A percentile compares a stretch with the other conserved stretches of the same genome.
These are phyloP conservation scores for Thoracochromis brauschi DNA, from an alignment of 2,113 vertebrate genomes.

Conservation along the genomic window DNA sequence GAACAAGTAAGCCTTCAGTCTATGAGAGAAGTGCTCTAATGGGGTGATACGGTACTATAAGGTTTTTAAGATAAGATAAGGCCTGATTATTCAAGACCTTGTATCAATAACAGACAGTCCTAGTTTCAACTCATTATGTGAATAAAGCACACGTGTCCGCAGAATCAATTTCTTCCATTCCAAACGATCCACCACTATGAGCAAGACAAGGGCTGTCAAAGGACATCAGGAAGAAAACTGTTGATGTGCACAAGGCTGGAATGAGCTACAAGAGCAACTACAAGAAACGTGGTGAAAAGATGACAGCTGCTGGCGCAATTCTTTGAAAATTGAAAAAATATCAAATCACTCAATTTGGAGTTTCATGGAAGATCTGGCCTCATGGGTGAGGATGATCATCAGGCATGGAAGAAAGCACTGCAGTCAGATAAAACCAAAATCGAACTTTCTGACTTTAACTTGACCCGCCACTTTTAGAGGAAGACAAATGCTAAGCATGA, in stretches of 20 bases:
- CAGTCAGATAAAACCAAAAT: not conserved
- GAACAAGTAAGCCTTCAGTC: not conserved
- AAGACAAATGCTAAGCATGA: not conserved
- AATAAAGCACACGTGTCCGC: not conserved
- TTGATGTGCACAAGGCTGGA: not conserved
- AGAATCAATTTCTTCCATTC: not conserved
- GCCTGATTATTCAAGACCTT: not conserved
- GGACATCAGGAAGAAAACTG: not conserved
- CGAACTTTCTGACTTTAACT: not conserved
- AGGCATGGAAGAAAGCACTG: not conserved
- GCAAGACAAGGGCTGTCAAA: not conserved
- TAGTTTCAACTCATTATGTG: not conserved
- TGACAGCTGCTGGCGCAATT: not conserved
- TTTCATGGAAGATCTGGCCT: not conserved
- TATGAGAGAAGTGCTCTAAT: not conserved
- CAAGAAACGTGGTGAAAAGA: not conserved
- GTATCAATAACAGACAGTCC: not conserved
- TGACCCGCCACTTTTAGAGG: not conserved
- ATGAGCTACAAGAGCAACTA: not conserved
- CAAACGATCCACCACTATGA: not conserved
- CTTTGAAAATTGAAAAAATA: not conserved
- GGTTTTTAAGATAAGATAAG: not conserved
- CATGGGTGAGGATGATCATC: not conserved
- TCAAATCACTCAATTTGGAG: not conserved
- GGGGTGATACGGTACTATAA: not conserved